Percentiles rank a stretch among this genome's conserved stretches.
These are phyloP conservation scores for Aplochiton taeniatus DNA, from an alignment of 2,797 vertebrate genomes.

Conservation along the genomic window DNA sequence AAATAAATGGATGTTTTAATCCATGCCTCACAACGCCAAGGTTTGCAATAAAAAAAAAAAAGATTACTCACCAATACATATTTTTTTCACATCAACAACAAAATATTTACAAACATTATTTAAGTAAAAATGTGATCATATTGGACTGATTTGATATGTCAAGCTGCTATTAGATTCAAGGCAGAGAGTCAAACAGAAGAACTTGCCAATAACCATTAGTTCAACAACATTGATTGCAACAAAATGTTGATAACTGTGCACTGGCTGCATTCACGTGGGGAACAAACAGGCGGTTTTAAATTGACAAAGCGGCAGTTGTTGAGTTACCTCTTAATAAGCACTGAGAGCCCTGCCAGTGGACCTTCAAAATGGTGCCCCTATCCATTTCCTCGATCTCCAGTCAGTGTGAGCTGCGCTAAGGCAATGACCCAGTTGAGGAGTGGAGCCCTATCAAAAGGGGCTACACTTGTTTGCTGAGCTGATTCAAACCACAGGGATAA, in stretches of 20 bases:
- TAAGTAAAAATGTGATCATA: slow-evolving; percentile 27
- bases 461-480: slow-evolving; percentile 60
- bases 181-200: slow-evolving; percentile 17
- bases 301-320: slow-evolving; percentile 8
- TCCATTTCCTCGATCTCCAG: slow-evolving; percentile 36
- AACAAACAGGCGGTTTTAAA: slow-evolving; percentile 9
- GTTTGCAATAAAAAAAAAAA: slow-evolving; percentile 7
- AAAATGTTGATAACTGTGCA: slow-evolving; percentile 28
- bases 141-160: slow-evolving; percentile 2
- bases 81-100: background rate
- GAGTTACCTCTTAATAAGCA: slow-evolving; percentile 38
- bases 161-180: slow-evolving; percentile 34
- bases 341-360: slow-evolving; percentile 23
- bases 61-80: background rate
- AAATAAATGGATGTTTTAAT: slow-evolving; percentile 44
- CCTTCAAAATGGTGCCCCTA: slow-evolving; percentile 30
- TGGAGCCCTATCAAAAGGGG: slow-evolving; percentile 29
- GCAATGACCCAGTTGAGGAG: slow-evolving; percentile 41
- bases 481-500: slow-evolving; percentile 62
- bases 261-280: slow-evolving; percentile 10
- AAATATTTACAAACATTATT: slow-evolving; percentile 1
- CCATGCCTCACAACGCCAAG: slow-evolving; percentile 25
- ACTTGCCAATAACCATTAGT: slow-evolving; percentile 28
- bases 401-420: slow-evolving; percentile 34
- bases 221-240: slow-evolving; percentile 29